Conservation (phyloP, 2,113 vertebrate genomes). For the Herpailurus yagouaroundi region DNA sequence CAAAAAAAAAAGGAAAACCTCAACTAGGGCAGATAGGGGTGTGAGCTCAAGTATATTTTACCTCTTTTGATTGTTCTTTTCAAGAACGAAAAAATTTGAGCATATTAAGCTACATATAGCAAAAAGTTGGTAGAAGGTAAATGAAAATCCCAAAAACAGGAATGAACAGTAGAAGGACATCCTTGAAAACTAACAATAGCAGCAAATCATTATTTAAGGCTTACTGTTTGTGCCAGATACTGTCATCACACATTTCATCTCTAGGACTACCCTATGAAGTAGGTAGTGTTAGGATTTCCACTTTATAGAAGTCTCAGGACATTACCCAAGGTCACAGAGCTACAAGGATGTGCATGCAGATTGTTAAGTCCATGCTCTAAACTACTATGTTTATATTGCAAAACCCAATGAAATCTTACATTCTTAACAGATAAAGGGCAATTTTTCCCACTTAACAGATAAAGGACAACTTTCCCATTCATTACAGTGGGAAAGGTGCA, state of each 20-base stretch:
- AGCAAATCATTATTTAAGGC: background rate
- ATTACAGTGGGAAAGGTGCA: background rate
- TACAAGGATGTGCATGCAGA: background rate
- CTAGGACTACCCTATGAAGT: background rate
- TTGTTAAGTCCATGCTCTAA: background rate
- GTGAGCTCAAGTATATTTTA: background rate
- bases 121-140: background rate
- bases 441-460: background rate
- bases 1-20: background rate
- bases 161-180: background rate
- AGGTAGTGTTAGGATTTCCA: background rate
- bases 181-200: background rate
- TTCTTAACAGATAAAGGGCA: background rate
- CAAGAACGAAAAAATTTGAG: background rate
- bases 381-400: background rate
- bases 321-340: background rate
- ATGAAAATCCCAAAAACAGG: background rate
- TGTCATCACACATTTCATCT: background rate
- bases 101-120: background rate
- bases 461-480: background rate
- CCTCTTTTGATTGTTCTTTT: background rate
- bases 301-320: slow-evolving; percentile 17
- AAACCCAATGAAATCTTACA: background rate
- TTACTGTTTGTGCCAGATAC: background rate
- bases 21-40: background rate